Conservation (phyloP, 2,797 vertebrate species). For the Poeciliopsis presidionis region DNA sequence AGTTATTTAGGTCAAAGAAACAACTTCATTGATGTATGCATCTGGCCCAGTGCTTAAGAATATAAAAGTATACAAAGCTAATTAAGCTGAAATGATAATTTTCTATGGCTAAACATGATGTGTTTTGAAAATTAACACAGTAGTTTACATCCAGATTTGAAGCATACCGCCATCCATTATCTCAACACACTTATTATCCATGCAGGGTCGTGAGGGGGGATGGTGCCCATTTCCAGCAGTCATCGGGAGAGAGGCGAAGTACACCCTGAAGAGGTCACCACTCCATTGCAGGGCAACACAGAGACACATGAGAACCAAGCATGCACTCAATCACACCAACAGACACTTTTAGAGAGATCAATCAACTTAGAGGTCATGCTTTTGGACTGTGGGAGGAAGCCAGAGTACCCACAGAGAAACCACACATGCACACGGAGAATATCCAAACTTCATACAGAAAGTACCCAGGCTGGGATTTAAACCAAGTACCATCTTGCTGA, state of each 20-base stretch:
- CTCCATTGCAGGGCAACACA: not conserved
- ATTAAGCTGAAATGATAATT: not conserved
- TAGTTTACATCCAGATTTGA: not conserved
- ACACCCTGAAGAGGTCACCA: not conserved
- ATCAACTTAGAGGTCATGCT: no score
- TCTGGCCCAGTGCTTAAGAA: not conserved
- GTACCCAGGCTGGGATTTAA: no score
- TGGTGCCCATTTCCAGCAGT: not conserved
- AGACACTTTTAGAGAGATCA: no score
- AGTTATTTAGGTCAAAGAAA: constrained; percentile 28
- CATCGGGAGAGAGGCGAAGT: not conserved
- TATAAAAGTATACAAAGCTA: constrained; percentile 3
- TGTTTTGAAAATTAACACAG: not conserved
- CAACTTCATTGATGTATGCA: constrained; percentile 13
- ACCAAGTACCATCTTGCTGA: no score
- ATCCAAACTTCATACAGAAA: no score
- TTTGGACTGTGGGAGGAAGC: no score
- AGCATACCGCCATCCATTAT: not conserved
- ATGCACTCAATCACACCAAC: no score
- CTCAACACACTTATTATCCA: not conserved
- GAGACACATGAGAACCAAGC: not conserved
- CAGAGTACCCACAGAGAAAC: no score
- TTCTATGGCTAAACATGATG: not conserved
- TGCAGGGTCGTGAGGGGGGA: not conserved
- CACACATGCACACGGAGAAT: no score